These are phyloP conservation scores for Harpegnathos saltator DNA, from an alignment of 1,140 invertebrate species.

Conservation along the genomic window DNA sequence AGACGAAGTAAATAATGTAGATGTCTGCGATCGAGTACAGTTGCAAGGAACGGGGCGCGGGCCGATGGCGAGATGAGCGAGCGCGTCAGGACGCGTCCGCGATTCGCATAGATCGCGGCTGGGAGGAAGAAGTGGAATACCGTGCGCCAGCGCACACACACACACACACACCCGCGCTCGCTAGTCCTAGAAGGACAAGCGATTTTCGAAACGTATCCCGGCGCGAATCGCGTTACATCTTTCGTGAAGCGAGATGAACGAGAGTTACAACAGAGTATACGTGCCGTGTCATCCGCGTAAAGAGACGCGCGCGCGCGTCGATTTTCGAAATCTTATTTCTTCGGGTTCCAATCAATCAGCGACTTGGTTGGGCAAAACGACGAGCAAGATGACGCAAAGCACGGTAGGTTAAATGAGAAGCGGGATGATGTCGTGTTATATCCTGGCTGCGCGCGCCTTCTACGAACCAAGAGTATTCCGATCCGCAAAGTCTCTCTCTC, in stretches of 20 bases:
- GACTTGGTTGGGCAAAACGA: constrained; percentile 20
- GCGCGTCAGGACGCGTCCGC: constrained; percentile 31
- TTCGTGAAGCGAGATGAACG: constrained; percentile 43
- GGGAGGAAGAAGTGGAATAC: constrained; percentile 27
- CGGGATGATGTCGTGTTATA: constrained; percentile 21
- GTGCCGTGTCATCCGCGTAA: too few relatives aligned
- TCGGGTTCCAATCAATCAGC: constrained; percentile 5
- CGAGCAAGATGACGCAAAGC: constrained; percentile 9
- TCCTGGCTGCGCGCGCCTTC: constrained; percentile 38
- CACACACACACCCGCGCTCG: too few relatives aligned
- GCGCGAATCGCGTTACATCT: constrained; percentile 47
- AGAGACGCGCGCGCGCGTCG: too few relatives aligned
- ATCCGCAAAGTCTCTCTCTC: constrained; percentile 33
- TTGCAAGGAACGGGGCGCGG: constrained; percentile 39
- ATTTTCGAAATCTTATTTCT: constrained; percentile 53
- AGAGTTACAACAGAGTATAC: constrained; percentile 59
- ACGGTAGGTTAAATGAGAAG: constrained; percentile 26
- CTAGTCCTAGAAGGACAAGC: constrained; percentile 25
- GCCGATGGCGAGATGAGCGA: constrained; percentile 56
- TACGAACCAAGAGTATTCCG: constrained; percentile 32
- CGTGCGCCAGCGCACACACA: constrained; percentile 15
- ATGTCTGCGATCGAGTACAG: constrained; percentile 55
- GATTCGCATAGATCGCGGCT: constrained; percentile 30
- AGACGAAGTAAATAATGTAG: constrained; percentile 28
- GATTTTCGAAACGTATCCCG: constrained; percentile 40